phyloP scores from a whole-genome alignment of 2,888 invertebrate species.

The Athrips mouffetella region DNA sequence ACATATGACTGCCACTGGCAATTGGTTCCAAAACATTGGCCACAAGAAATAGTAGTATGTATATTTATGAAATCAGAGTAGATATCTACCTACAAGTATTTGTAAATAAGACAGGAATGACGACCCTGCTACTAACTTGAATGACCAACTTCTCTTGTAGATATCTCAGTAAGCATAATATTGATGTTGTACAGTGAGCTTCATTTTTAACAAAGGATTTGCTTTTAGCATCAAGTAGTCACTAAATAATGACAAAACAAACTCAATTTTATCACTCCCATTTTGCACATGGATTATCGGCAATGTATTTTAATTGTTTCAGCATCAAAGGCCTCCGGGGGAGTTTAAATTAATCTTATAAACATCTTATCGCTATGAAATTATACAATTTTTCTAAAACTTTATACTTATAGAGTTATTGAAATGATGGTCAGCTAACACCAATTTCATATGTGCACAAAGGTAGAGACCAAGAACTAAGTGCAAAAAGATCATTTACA shows the following conservation, averaged over 20 bases:
- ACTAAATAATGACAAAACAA: conserved; percentile 3
- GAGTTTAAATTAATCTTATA: conserved; percentile 49
- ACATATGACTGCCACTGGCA: conserved; percentile 40
- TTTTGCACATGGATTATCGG: conserved; percentile 36
- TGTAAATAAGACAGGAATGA: conserved; percentile 11
- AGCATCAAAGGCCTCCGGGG: conserved; percentile 59
- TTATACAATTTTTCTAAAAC: conserved; percentile 7
- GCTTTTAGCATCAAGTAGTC: conserved; percentile 1
- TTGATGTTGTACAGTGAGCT: conserved; percentile 12
- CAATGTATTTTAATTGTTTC: conserved; percentile 68
- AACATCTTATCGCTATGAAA: conserved; percentile 29
- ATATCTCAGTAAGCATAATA: background rate
- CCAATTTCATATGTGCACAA: conserved; percentile 13
- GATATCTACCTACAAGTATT: too few species aligned
- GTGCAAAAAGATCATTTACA: conserved; percentile 21
- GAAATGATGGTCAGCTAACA: conserved; percentile 1
- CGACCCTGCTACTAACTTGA: conserved; percentile 26
- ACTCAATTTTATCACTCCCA: background rate
- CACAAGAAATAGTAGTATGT: background rate
- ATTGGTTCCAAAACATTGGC: conserved; percentile 25
- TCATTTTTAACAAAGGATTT: conserved; percentile 7
- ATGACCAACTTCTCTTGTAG: conserved; percentile 3
- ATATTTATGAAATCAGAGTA: background rate
- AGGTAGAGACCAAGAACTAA: conserved; percentile 19
- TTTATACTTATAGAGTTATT: conserved; percentile 10